A percentile compares a stretch with the other conserved stretches of the same genome.
Conservation (phyloP, 2,113 vertebrate species). For the Tragelaphus strepsiceros region DNA sequence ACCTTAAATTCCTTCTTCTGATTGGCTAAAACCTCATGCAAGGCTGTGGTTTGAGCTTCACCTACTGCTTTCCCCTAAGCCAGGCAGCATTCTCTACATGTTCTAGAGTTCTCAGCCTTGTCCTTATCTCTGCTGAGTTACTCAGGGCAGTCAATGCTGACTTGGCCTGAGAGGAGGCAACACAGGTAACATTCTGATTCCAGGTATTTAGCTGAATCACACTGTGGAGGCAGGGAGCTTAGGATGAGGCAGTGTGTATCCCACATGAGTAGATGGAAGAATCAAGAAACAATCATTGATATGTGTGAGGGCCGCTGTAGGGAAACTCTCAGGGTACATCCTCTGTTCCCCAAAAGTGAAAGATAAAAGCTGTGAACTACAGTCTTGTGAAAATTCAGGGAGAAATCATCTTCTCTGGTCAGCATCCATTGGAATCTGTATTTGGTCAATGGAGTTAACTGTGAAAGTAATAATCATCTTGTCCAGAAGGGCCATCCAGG, state of each 20-base stretch:
- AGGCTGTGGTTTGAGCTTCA: neutral
- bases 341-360: fast-evolving
- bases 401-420: neutral
- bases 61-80: too few species aligned
- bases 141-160: neutral
- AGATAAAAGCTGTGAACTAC: neutral
- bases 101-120: neutral
- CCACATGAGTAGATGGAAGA: fast-evolving
- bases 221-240: neutral
- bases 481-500: neutral
- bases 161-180: neutral
- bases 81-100: neutral
- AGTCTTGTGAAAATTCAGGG: neutral
- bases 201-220: fast-evolving
- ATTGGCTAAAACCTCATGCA: neutral
- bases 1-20: neutral
- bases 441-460: neutral
- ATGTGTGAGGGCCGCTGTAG: fast-evolving
- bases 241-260: fast-evolving
- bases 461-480: neutral
- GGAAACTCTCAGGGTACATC: neutral
- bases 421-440: neutral
- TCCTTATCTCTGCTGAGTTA: fast-evolving
- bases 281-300: neutral
- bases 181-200: neutral